These are phyloP conservation scores for Drosophila varians DNA, from an alignment of 1,140 invertebrate species.

Conservation along the genomic window DNA sequence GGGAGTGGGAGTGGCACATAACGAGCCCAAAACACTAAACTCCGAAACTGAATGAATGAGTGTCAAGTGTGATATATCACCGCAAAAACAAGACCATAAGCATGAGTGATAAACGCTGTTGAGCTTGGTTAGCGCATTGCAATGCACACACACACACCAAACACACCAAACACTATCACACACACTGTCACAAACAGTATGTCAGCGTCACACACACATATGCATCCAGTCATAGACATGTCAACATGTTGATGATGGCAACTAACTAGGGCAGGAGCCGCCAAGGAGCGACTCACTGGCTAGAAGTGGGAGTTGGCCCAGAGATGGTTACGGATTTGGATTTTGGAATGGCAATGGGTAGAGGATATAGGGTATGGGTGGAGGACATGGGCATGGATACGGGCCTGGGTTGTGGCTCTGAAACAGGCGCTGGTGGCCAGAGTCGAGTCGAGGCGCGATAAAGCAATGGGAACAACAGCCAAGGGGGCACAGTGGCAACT, in stretches of 20 bases:
- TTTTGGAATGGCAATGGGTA: not conserved
- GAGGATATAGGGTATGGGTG: too few relatives aligned
- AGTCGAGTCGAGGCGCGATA: conserved; percentile 39
- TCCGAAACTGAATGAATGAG: conserved; percentile 82
- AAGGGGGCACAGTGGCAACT: conserved; percentile 55
- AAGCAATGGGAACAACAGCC: conserved; percentile 39
- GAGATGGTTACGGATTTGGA: not conserved
- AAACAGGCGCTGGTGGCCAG: conserved; percentile 19
- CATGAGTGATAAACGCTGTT: conserved; percentile 81
- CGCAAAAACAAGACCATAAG: conserved; percentile 82
- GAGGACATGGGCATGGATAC: not conserved
- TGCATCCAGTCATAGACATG: conserved; percentile 77
- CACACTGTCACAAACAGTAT: conserved; percentile 24
- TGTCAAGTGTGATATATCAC: conserved; percentile 83
- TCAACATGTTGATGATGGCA: conserved; percentile 82
- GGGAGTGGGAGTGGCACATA: conserved; percentile 19
- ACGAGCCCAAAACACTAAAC: conserved; percentile 74
- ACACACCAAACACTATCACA: conserved; percentile 9
- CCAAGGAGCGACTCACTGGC: conserved; percentile 37
- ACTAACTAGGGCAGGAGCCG: conserved; percentile 70
- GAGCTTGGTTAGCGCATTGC: conserved; percentile 68
- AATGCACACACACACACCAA: conserved; percentile 28
- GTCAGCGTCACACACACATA: conserved; percentile 32
- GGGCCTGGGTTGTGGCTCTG: conserved; percentile 16
- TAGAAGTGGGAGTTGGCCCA: conserved; percentile 3